phyloP scores from a whole-genome alignment of 2,113 vertebrate genomes.

The Petromus typicus region DNA sequence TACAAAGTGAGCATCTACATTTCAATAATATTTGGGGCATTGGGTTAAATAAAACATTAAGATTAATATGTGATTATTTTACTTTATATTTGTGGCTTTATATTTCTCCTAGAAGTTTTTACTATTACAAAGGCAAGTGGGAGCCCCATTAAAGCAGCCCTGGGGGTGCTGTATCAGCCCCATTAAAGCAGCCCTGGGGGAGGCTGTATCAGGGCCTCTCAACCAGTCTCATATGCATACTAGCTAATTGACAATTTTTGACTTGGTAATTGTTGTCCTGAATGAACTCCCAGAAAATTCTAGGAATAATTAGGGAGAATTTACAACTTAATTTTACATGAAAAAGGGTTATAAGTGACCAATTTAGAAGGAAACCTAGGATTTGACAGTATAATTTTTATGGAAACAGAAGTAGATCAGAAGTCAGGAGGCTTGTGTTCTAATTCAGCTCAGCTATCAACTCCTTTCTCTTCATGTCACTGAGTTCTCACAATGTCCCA shows the following conservation, averaged over 20 bases:
- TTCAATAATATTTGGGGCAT: constrained; percentile 55
- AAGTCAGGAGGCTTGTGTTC: constrained; percentile 57
- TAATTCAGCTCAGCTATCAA: constrained; percentile 27
- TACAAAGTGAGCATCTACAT: too few species aligned
- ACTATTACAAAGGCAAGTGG: neutral
- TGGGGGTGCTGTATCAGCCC: neutral
- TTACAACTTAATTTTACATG: constrained; percentile 59
- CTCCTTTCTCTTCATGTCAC: constrained; percentile 5
- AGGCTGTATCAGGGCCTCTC: neutral
- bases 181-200: neutral
- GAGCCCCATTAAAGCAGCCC: neutral
- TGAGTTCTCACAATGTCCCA: constrained; percentile 17
- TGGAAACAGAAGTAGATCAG: neutral
- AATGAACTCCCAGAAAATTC: constrained; percentile 2
- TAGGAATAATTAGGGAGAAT: constrained; percentile 47
- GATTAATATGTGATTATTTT: constrained; percentile 51
- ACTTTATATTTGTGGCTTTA: neutral
- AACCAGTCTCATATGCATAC: neutral
- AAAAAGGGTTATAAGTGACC: neutral
- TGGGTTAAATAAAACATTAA: constrained; percentile 41
- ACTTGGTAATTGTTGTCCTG: constrained; percentile 18
- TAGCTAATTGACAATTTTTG: neutral
- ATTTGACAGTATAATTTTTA: constrained; percentile 28
- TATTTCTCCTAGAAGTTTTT: constrained; percentile 29
- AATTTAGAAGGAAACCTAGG: constrained; percentile 58